phyloP scores from a whole-genome alignment of 2,113 vertebrate species.

The Spea bombifrons region DNA sequence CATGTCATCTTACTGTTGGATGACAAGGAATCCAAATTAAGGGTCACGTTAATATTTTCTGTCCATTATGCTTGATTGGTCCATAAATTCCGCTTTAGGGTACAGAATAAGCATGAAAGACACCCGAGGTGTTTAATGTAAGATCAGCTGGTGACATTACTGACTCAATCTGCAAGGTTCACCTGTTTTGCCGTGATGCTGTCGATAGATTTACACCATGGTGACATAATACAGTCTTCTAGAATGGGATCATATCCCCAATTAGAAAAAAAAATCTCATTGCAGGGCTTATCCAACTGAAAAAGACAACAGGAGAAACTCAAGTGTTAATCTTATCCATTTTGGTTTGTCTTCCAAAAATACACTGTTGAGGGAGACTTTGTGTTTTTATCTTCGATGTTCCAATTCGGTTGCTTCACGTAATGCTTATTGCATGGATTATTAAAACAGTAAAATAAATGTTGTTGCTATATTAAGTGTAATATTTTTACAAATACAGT shows the following conservation, averaged over 20 bases:
- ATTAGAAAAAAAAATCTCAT: conserved; percentile 1
- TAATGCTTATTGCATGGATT: no score
- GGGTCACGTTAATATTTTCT: conserved; percentile 33
- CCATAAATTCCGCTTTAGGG: conserved; percentile 21
- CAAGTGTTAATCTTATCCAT: background rate
- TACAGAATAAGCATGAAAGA: conserved; percentile 48
- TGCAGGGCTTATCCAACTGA: conserved; percentile 8
- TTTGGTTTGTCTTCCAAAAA: background rate
- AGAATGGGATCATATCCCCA: conserved; percentile 12
- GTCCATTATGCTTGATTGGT: conserved; percentile 43
- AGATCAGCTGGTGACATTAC: conserved; percentile 64
- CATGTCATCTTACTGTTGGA: conserved; percentile 56
- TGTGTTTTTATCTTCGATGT: no score
- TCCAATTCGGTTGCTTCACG: no score
- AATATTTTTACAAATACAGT: no score
- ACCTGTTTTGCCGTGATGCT: conserved; percentile 36
- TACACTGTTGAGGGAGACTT: no score
- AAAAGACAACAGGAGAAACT: background rate
- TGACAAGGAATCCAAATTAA: conserved; percentile 35
- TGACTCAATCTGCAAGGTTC: conserved; percentile 53
- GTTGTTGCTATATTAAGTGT: no score
- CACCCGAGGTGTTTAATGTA: conserved; percentile 50
- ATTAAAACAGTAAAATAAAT: no score
- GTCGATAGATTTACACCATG: conserved; percentile 7
- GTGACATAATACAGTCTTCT: conserved; percentile 11